Percentiles rank a stretch among this genome's conserved stretches.
Conservation (phyloP, 2,888 invertebrate genomes). For the Sipha maydis region DNA sequence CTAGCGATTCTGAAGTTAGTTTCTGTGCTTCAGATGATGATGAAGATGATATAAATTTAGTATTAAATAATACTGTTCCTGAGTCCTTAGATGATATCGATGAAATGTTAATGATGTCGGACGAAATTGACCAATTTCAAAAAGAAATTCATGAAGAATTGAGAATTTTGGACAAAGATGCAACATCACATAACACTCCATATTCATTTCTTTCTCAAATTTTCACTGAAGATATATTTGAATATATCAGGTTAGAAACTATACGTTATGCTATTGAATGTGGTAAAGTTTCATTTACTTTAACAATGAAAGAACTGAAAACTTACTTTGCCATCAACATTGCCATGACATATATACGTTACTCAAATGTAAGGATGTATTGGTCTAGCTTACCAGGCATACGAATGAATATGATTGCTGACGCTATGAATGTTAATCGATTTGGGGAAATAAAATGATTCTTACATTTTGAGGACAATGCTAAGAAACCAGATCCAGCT, state of each 20-base stretch:
- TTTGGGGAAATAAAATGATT: neutral
- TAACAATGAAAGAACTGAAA: slow-evolving; percentile 60
- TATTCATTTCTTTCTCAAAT: slow-evolving; percentile 59
- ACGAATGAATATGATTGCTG: neutral
- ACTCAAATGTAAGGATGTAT: slow-evolving; percentile 60
- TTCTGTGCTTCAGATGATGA: slow-evolving; percentile 19
- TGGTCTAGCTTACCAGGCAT: slow-evolving; percentile 2
- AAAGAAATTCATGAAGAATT: neutral
- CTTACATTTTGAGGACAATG: neutral
- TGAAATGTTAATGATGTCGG: neutral
- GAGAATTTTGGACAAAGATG: neutral
- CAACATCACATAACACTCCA: slow-evolving; percentile 31
- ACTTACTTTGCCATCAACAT: slow-evolving; percentile 63
- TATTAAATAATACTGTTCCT: neutral
- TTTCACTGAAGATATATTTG: slow-evolving; percentile 61
- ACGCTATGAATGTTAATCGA: neutral
- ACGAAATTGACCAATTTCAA: neutral
- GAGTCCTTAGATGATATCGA: neutral
- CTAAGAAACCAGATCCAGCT: neutral
- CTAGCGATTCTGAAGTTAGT: slow-evolving; percentile 22
- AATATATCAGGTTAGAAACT: slow-evolving; percentile 59
- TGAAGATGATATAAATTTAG: slow-evolving; percentile 4
- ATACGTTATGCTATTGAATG: too few relatives aligned
- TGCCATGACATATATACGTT: slow-evolving; percentile 63
- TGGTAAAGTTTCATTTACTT: too few relatives aligned